Evolutionary conservation across 1,140 invertebrate genomes (phyloP), one percentile per base, ranked within the genome.

Genomic region (Drosophila virilis): DNA sequence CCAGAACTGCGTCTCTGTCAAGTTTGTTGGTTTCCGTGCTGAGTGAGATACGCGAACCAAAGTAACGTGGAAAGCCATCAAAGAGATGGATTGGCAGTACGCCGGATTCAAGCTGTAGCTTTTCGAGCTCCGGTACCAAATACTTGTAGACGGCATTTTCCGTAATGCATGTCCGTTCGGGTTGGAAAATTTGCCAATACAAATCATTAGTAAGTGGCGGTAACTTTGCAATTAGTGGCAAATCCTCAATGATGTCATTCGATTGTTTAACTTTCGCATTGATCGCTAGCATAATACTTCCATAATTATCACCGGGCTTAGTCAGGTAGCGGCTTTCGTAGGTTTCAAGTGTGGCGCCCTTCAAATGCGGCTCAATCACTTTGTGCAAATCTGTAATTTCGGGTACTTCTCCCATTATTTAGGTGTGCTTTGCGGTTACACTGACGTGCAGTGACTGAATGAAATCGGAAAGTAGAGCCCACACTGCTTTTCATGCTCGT

Each of bases 271-370:
- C 42, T 32, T 78, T 74, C 0, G 86, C 90, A 40, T 70, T 40
- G 1, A 95, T 91, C 6, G 90, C 90, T 1, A 94, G 73, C 69
- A 95, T 94, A 0, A 93, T 77, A 84, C 94, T 94, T 6, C 94
- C 94, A 72, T 94, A 95, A 89, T 95, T 95, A 73, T 95, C 94
- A 1, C 94, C 94, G 0, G 93, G 92, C 48, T 93, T 93, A 6
- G 94, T 94, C 12, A 95, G 61, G 54, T 88, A 91, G 9, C 66
- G 37, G 50, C 77, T 80, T 13, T 50, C 46, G 15, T 92, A 92
- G 0, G 83, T 74, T 1, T 77, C 69, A 0, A 92, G 8, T 6
- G 62, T 77, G 4, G 38, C 74, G n/a, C 83, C 90, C 4, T 75
- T 55, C 32, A 92, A 60, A 46, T 83, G 61, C 10, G 85, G 83